phyloP scores from a whole-genome alignment of 2,888 invertebrate genomes.

The Stenodera caucasica region DNA sequence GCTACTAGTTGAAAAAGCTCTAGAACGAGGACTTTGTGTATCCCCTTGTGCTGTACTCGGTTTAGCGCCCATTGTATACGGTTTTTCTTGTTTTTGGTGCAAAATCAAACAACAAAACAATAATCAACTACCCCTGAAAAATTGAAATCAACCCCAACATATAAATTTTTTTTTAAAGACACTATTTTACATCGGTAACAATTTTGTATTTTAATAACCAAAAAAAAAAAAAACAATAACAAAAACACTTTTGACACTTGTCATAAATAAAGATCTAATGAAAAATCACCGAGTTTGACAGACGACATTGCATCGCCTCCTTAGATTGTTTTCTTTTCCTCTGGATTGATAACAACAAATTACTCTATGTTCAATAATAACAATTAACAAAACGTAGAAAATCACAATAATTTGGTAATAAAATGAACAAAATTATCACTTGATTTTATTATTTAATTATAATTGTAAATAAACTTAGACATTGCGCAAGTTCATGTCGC shows the following conservation, averaged over 20 bases:
- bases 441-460: constrained; percentile 14
- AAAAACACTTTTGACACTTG: constrained; percentile 30
- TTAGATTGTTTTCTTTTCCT: not conserved
- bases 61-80: constrained; percentile 74
- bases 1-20: constrained; percentile 74
- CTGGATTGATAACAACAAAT: not conserved
- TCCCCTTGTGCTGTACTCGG: constrained; percentile 75
- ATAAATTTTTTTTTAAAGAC: not conserved
- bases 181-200: constrained; percentile 18
- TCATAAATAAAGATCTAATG: constrained; percentile 57
- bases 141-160: not conserved
- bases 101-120: not conserved
- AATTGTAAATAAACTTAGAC: constrained; percentile 21
- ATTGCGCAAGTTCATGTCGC: constrained; percentile 28
- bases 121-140: not conserved
- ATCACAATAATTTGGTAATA: not conserved
- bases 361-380: not conserved
- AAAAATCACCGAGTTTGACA: constrained; percentile 56
- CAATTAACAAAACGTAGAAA: not conserved
- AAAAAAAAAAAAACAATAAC: not conserved
- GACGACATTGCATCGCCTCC: constrained; percentile 56
- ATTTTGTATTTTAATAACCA: not conserved
- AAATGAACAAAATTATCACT: constrained; percentile 20
- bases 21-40: constrained; percentile 74
- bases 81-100: not conserved